phyloP scores from a whole-genome alignment of 2,797 vertebrate species.

The Squalus acanthias region DNA sequence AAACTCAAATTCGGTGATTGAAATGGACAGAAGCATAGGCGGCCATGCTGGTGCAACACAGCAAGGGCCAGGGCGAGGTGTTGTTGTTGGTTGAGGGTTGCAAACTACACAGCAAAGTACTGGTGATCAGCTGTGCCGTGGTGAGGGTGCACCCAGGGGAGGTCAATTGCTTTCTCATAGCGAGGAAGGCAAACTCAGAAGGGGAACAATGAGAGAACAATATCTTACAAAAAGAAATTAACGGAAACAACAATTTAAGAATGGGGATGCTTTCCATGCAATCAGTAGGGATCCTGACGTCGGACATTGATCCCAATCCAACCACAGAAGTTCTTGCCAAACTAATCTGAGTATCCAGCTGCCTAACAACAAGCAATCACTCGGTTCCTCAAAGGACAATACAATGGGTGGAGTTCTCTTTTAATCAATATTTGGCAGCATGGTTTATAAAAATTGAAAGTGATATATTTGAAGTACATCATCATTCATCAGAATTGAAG shows the following conservation, averaged over 20 bases:
- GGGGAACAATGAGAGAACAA: not conserved
- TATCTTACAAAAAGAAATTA: not conserved
- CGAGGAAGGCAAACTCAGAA: not conserved
- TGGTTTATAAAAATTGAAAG: not conserved
- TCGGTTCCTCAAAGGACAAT: not conserved
- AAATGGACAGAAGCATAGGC: not conserved
- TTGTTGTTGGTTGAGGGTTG: not conserved
- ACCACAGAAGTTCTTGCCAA: not conserved
- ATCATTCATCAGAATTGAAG: not conserved
- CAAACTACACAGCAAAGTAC: not conserved
- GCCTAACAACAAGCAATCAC: constrained; percentile 15
- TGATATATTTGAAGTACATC: not conserved
- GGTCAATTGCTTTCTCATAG: too few species aligned
- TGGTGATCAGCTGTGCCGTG: not conserved
- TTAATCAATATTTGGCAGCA: constrained; percentile 27
- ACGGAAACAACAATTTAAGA: constrained; percentile 4
- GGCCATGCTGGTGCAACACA: not conserved
- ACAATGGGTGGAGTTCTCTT: not conserved
- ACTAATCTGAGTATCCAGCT: constrained; percentile 8
- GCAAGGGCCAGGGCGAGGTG: too few species aligned
- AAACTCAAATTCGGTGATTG: not conserved
- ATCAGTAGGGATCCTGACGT: constrained; percentile 4
- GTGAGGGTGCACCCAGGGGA: not conserved
- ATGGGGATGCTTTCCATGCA: not conserved
- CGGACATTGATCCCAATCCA: not conserved